Conservation (phyloP, 2,797 vertebrate genomes). For the Hippopotamyrus pictus region DNA sequence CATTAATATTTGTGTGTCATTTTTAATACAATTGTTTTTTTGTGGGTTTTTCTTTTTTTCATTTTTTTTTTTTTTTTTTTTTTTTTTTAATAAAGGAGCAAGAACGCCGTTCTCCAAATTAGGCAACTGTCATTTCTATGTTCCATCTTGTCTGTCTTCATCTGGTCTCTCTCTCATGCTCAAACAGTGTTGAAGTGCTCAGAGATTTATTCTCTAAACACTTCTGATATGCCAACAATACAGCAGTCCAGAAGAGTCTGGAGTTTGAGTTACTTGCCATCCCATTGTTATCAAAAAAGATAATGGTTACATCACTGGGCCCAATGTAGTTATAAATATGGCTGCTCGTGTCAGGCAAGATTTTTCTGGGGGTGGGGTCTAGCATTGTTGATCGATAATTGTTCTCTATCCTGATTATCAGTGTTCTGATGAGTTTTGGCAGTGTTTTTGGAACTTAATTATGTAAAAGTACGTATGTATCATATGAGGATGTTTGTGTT, state of each 20-base stretch:
- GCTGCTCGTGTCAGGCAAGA: background rate
- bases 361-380: background rate
- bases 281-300: background rate
- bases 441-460: background rate
- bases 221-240: background rate
- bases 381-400: background rate
- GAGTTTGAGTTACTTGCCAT: background rate
- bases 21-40: constrained; percentile 4
- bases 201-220: background rate
- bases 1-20: constrained; percentile 38
- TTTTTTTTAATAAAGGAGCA: constrained; percentile 47
- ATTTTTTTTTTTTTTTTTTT: background rate
- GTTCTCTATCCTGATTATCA: background rate
- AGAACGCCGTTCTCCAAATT: constrained; percentile 32
- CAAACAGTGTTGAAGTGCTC: background rate
- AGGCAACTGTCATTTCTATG: constrained; percentile 12
- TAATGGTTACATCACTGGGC: background rate
- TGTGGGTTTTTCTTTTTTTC: background rate
- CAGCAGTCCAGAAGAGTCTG: background rate
- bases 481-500: background rate
- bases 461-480: background rate
- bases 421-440: background rate
- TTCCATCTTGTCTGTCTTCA: background rate
- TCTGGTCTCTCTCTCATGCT: background rate
- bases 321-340: background rate